A percentile compares a stretch with the other conserved stretches of the same genome.
Conservation (phyloP, 2,113 vertebrate genomes). For the Condylura cristata region DNA sequence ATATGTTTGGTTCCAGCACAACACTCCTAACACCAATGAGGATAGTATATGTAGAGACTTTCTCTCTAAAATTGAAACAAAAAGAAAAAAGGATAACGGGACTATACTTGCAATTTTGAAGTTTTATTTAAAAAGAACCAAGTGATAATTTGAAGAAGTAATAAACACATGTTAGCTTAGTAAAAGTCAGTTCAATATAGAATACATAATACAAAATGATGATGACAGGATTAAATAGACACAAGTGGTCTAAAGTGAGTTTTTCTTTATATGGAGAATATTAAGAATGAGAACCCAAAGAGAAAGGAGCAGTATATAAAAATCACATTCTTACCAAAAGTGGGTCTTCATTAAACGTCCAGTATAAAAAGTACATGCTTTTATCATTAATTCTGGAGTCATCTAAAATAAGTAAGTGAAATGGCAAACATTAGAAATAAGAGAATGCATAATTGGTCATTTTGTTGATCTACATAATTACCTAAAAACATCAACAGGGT, state of each 20-base stretch:
- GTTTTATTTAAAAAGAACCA: not conserved
- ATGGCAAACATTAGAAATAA: constrained; percentile 32
- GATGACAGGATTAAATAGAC: not conserved
- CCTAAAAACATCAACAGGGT: constrained; percentile 72
- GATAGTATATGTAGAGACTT: not conserved
- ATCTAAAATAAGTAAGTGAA: constrained; percentile 76
- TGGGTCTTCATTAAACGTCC: constrained; percentile 79
- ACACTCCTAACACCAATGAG: not conserved
- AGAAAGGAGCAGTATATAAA: not conserved
- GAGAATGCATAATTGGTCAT: constrained; percentile 59
- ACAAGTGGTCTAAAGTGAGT: not conserved
- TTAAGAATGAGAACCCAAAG: not conserved
- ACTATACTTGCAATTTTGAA: not conserved
- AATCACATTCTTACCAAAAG: constrained; percentile 81
- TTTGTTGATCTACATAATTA: constrained; percentile 79
- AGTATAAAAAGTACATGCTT: constrained; percentile 81
- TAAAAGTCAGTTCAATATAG: not conserved
- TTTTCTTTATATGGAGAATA: not conserved
- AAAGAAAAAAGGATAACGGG: no score
- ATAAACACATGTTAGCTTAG: not conserved
- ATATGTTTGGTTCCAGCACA: not conserved
- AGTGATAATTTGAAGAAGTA: not conserved
- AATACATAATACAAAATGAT: not conserved
- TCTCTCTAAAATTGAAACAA: not conserved
- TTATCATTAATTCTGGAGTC: constrained; percentile 80